Evolutionary conservation across 2,888 invertebrate genomes (phyloP), one percentile per base, ranked within the genome.

Genomic region (Polylopha cassiicola): DNA sequence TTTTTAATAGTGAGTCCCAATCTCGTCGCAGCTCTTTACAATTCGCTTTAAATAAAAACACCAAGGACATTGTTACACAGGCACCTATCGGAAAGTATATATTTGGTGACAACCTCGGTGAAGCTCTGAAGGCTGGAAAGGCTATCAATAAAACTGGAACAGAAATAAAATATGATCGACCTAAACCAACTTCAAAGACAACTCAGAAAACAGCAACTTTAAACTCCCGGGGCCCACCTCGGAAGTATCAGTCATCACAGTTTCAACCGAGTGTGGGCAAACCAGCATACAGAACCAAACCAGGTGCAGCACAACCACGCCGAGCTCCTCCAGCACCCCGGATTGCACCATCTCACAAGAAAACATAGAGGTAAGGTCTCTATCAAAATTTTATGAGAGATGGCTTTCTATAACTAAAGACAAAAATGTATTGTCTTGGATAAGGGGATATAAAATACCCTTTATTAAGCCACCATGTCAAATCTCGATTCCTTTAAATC

Each of bases 1-100:
- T 21, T 10, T 21, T 21, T 13, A 21, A 30, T 6, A 20, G 30
- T 14, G 30, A 30, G 13, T 30, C 30, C 4, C 30, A 29, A 5
- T 30, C 30, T n/a, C 30, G 30, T 2, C 20, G 30, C 6, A 3
- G 7, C n/a, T n/a, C 14, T 2, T 13, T 24, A 13, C 24, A 24
- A 14, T 24, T 24, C 7, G 3, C 20, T 8, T 6, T 20, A 2
- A 20, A 20, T 6, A 20, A 20, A 8, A 6, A 20, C 7, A 20
- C 20, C 7, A 20, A 20, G 6, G 20, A 20, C 8, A 20, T 20
- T 4, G 20, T 20, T 2, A 4, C 4, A 4, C 20, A 20, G 8
- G 8, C 20, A 3, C 6, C 6, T 3, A 6, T 20, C 8, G 7
- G 20, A 3, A 20, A 3, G 8, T 20, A 20, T 6, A 20, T 20